Conservation (phyloP, 2,797 vertebrate species). For the Labeo calbasu region DNA sequence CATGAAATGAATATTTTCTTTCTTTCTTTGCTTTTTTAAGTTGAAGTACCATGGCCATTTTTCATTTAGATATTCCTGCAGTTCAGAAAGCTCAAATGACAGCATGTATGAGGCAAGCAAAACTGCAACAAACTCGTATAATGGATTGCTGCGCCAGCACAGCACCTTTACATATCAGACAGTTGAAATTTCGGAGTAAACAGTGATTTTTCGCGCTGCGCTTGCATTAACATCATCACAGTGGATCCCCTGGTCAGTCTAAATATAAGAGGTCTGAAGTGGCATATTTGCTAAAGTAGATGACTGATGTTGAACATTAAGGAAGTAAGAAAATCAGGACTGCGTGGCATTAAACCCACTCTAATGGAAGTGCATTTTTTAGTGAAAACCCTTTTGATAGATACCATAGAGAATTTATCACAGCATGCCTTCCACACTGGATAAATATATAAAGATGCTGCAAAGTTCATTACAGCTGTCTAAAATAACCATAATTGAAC, state of each 20-base stretch:
- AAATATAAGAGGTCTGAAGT: constrained; percentile 45
- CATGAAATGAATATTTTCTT: constrained; percentile 22
- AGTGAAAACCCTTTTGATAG: constrained; percentile 1
- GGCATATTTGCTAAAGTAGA: constrained; percentile 26
- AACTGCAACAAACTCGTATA: constrained; percentile 44
- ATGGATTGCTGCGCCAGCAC: constrained; percentile 38
- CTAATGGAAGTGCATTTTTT: background rate
- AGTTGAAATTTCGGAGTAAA: constrained; percentile 54
- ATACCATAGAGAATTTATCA: background rate
- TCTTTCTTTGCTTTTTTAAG: background rate
- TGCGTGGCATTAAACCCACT: background rate
- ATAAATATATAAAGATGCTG: background rate
- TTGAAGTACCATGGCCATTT: constrained; percentile 1
- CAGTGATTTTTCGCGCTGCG: constrained; percentile 50
- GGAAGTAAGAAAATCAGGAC: constrained; percentile 36
- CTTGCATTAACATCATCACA: constrained; percentile 52
- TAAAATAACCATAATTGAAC: constrained; percentile 33
- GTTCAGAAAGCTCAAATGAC: constrained; percentile 35
- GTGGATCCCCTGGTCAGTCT: constrained; percentile 37
- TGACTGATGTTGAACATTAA: constrained; percentile 40
- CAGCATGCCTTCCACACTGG: background rate
- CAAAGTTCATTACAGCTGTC: constrained; percentile 31
- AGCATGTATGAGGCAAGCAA: constrained; percentile 48
- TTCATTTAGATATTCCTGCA: constrained; percentile 31
- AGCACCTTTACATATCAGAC: constrained; percentile 41